Base-by-base conservation (phyloP, 37 sponge, comb jelly and placozoan species). In the Chondrilla cf. caribensis region DNA sequence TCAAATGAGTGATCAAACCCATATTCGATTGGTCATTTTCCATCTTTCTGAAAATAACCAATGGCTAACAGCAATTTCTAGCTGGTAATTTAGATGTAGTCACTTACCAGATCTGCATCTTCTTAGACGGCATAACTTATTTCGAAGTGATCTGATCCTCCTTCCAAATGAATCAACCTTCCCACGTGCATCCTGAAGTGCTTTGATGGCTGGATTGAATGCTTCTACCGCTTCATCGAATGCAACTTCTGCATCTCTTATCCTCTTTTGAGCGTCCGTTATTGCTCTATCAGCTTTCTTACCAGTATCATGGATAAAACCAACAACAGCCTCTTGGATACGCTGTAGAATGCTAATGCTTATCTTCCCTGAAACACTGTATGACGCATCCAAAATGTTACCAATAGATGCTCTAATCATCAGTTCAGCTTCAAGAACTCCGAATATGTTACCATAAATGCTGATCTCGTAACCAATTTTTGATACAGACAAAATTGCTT, bases 301-400 rank as follows among this genome's bases (percentile, higher is more conserved):
- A 60, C 28, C 64, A 60, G 64, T n/a, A 28, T 22, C 64, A 19
- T 26, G 64, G 6, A 60, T 60, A 5, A 60, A 5, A 15, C 64
- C 64, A 22, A 60, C 64, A 70, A 70, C 40, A 70, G 71, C 71
- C 0, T 82, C 35, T 28, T 36, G 70, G 42, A 82, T 68, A 24
- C 17, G 24, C 5, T 31, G 18, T 33, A 58, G 66, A 19, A 82
- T 37, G 8, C 54, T 65, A 32, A 7, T 51, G 22, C n/a, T 47
- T 15, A 82, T 39, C 7, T 6, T 33, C 38, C 83, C 83, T 11
- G 39, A 9, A 24, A 54, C 83, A 28, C 38, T 21, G 37, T 65
- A 82, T 9, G 15, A 6, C n/a, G 72, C 55, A 36, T 33, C 37
- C 18, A 15, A 18, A 51, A 82, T 4, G 14, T 43, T 68, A 7